phyloP scores from a whole-genome alignment of 1,140 invertebrate species.

The Amphibalanus amphitrite region DNA sequence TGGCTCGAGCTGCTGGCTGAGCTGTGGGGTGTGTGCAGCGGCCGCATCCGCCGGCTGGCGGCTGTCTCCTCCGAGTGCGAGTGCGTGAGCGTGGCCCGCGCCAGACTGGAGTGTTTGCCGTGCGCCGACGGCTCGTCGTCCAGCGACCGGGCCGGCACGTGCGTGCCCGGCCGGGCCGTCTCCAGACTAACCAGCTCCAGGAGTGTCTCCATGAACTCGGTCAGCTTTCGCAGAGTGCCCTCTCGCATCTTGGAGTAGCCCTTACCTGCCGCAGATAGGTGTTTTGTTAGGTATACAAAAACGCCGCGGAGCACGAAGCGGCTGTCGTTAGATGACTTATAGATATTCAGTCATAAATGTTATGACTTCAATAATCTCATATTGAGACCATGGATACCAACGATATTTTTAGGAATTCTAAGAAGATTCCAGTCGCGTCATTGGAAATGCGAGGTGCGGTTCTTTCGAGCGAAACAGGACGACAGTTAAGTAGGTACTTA shows the following conservation, averaged over 20 bases:
- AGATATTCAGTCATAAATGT: no score
- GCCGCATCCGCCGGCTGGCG: background rate
- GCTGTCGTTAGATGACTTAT: no score
- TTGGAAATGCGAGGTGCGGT: no score
- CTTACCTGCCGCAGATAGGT: conserved; percentile 25
- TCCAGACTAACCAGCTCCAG: conserved; percentile 19
- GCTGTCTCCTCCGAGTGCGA: background rate
- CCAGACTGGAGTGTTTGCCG: background rate
- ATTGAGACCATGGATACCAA: background rate
- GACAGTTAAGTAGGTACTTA: no score
- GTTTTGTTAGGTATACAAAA: no score
- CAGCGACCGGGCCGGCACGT: background rate
- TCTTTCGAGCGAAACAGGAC: no score
- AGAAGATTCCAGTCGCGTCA: no score
- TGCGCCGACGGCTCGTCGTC: background rate
- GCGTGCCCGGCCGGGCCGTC: conserved; percentile 8
- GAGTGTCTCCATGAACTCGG: conserved; percentile 28
- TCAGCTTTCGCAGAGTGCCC: conserved; percentile 31
- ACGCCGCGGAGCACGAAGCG: no score
- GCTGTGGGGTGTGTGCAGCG: background rate
- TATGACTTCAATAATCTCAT: no score
- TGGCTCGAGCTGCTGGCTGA: background rate
- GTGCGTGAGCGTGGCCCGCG: background rate
- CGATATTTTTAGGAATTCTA: background rate
- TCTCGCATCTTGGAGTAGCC: conserved; percentile 31